Evolutionary conservation across 2,113 vertebrate genomes (phyloP), one percentile per base, ranked within the genome.

Genomic region (Cyanoramphus novaezelandiae): DNA sequence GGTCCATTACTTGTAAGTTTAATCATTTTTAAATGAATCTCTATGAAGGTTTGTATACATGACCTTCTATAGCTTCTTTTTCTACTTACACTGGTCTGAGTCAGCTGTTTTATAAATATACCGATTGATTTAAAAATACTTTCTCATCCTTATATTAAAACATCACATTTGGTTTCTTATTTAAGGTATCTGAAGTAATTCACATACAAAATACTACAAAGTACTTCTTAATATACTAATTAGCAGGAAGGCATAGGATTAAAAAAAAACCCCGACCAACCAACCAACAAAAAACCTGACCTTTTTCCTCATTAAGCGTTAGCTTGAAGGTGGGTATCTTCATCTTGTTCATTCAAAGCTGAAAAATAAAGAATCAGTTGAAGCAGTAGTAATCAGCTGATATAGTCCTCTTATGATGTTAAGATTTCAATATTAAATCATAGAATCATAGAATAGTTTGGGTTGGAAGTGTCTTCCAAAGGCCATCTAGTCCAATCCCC

Each of bases 281-380:
- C 33, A 59, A 59, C 33, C 57, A 59, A 57, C 31, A n/a, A 33
- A 11, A 17, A 33, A 14, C 11, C 93, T 96, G 80, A 97, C 96
- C 96, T 97, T 97, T 94, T 79, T 96, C 91, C 96, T 96, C 95
- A 68, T 84, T 41, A 92, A 91, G 88, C 93, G 10, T 87, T 17
- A 91, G 77, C 87, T 1, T 27, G 91, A 88, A 97, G 93, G 93
- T 91, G 95, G 95, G 5, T 71, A 91, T 62, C 70, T 13, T 94
- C 95, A 96, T 96, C 92, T 71, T 90, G 92, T 53, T 94, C 82
- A 72, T 76, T 93, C 93, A 86, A 76, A 89, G 96, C 93, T 96
- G 95, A 62, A 96, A 97, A 95, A 92, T 0, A 95, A 88, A 88
- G 69, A 50, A 88, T 2, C 37, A 57, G 65, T 72, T 79, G 41